Evolutionary conservation across 2,888 invertebrate genomes (phyloP).

Genomic region (Patella ulyssiponensis): DNA sequence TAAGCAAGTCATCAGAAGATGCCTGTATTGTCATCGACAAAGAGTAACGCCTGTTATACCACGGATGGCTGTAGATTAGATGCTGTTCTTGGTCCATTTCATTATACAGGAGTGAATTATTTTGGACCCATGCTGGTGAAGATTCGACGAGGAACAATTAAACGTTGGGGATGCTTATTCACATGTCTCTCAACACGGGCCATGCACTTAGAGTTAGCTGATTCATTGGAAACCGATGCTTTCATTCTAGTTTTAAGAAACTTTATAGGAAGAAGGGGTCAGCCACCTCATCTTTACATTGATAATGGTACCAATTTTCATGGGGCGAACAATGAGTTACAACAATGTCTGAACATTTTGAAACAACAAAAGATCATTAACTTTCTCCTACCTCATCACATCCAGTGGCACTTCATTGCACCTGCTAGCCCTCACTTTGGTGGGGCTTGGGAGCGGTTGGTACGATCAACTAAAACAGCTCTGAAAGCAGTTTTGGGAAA

Average conservation of each 20-base stretch:
- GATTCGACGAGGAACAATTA: slow-evolving; percentile 10
- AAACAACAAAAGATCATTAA: slow-evolving; percentile 17
- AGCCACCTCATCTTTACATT: too few relatives aligned
- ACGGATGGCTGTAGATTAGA: slow-evolving; percentile 18
- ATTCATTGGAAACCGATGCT: slow-evolving; percentile 20
- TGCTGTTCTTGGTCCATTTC: slow-evolving; percentile 3
- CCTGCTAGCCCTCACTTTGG: slow-evolving; percentile 65
- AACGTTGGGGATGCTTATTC: slow-evolving; percentile 25
- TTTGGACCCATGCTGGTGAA: slow-evolving; percentile 22
- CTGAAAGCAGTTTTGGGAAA: slow-evolving; percentile 12
- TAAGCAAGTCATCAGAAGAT: neutral
- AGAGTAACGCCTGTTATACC: neutral
- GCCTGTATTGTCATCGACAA: neutral
- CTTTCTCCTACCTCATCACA: slow-evolving; percentile 32
- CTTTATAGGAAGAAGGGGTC: too few relatives aligned
- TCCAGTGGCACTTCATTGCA: slow-evolving; percentile 66
- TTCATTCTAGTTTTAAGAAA: slow-evolving; percentile 15
- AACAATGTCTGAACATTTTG: slow-evolving; percentile 22
- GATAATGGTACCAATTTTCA: slow-evolving; percentile 45
- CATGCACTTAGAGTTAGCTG: slow-evolving; percentile 24
- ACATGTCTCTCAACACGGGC: slow-evolving; percentile 20
- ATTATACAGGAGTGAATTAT: slow-evolving; percentile 17
- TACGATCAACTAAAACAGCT: slow-evolving; percentile 59
- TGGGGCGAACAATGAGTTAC: slow-evolving; percentile 32
- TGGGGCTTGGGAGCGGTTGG: slow-evolving; percentile 66